Conservation (phyloP, 92 coral and sea anemone species). For the Phenganax stokvisi region DNA sequence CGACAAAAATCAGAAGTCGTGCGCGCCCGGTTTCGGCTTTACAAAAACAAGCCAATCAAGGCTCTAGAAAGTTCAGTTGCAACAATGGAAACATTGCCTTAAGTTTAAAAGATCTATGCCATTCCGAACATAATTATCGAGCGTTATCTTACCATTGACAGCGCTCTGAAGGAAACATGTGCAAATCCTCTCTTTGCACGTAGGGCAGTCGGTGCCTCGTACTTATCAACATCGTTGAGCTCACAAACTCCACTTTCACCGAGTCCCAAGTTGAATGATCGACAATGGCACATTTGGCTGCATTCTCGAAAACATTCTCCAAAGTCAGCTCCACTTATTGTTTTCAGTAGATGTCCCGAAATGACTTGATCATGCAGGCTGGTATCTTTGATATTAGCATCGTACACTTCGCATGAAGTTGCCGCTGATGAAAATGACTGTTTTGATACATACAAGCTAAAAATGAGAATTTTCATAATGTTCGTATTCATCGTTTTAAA, state of each 20-base stretch:
- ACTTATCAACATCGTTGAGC: slow-evolving; percentile 16
- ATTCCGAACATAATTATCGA: too few species aligned
- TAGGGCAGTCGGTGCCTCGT: slow-evolving; percentile 18
- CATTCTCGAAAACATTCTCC: slow-evolving; percentile 23
- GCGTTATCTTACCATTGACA: not conserved
- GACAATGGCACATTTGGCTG: slow-evolving; percentile 18
- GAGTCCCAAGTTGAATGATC: slow-evolving; percentile 12
- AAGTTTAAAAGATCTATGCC: too few species aligned
- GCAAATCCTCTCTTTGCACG: slow-evolving; percentile 8
- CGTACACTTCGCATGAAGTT: not conserved
- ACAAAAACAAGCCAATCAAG: too few species aligned
- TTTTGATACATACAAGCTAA: too few species aligned
- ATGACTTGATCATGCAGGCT: slow-evolving; percentile 11
- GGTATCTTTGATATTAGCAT: slow-evolving; percentile 10
- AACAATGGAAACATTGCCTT: too few species aligned
- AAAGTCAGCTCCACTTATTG: not conserved
- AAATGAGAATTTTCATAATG: too few species aligned
- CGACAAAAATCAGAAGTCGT: too few species aligned
- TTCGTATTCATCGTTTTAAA: too few species aligned
- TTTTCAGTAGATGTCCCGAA: slow-evolving; percentile 1
- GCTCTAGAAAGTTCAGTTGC: too few species aligned
- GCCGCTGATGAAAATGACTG: not conserved
- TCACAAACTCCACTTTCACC: slow-evolving; percentile 16
- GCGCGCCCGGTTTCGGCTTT: too few species aligned
- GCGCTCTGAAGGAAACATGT: slow-evolving; percentile 13